Evolutionary conservation across 2,113 vertebrate genomes (phyloP), one percentile per base, ranked within the genome.

Genomic region (Hassar affinis): DNA sequence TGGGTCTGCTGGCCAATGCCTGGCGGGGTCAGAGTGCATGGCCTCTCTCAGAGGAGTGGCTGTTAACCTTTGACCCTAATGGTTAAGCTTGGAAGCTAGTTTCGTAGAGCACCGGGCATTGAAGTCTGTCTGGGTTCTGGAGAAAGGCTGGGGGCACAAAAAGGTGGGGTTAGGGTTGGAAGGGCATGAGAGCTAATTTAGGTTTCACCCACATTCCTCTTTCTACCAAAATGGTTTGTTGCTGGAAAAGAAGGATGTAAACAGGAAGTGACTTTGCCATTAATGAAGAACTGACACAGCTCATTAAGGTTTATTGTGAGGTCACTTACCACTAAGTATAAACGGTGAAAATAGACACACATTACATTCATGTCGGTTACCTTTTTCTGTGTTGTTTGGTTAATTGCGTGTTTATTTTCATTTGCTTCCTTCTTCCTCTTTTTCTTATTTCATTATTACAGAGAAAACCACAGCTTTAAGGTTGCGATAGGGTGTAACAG

Each of bases 41-140:
- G 91, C 89, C 93, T 95, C 90, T 94, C 90, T 93, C 90, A 91
- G 90, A 93, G 90, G 91, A 93, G 92, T 91, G 92, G 89, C 92
- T 92, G 92, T 89, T 94, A 91, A 96, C 92, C 85, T 89, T 88
- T 91, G 88, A 91, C 92, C 92, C 85, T 77, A 54, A 85, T 88
- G 92, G 93, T 93, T 93, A 91, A 92, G 93, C 90, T 91, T 90
- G 88, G 89, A 89, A 93, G 91, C 92, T 89, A 86, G 90, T 90
- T 89, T 89, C 17, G 79, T 86, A n/a, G 87, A 79, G 81, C 89
- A 69, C 61, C 82, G 59, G 82, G 72, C 80, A 85, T 81, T 78
- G 85, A 88, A 88, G 86, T 91, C 91, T 54, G 91, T 92, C 92
- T 92, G 92, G 90, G 91, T 88, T 86, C 79, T 87, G 74, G 71